Conservation (phyloP, 1,140 invertebrate species). For the Telenomus remus region DNA sequence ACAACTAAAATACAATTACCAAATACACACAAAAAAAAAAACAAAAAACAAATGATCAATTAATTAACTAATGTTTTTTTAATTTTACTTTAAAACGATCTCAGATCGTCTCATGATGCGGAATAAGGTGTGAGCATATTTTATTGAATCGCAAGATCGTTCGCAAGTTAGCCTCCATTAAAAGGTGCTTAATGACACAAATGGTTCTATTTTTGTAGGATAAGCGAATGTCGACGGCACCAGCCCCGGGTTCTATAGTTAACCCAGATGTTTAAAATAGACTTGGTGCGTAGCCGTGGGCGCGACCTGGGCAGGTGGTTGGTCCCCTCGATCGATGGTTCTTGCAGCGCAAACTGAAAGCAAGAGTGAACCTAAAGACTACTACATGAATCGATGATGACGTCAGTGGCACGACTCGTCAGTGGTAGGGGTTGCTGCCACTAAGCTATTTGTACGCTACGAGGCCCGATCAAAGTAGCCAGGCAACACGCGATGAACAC, state of each 20-base stretch:
- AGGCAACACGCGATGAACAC: constrained; percentile 70
- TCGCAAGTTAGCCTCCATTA: constrained; percentile 44
- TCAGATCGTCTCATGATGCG: constrained; percentile 3
- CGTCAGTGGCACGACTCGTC: constrained; percentile 54
- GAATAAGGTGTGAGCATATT: neutral
- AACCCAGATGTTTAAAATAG: constrained; percentile 46
- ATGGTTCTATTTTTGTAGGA: constrained; percentile 34
- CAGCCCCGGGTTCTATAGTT: constrained; percentile 37
- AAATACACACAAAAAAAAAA: constrained; percentile 9
- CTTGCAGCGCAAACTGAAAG: constrained; percentile 42
- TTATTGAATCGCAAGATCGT: constrained; percentile 7
- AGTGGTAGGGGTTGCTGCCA: constrained; percentile 51
- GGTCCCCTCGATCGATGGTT: constrained; percentile 6
- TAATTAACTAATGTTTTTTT: neutral
- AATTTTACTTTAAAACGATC: constrained; percentile 25
- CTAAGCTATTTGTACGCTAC: constrained; percentile 46
- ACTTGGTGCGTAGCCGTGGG: constrained; percentile 18
- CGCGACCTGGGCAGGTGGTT: constrained; percentile 29
- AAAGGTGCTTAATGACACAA: constrained; percentile 33
- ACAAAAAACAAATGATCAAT: neutral
- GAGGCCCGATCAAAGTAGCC: constrained; percentile 64
- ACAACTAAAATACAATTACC: neutral
- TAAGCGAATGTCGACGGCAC: constrained; percentile 21
- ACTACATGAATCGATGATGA: constrained; percentile 58
- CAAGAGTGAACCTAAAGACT: constrained; percentile 22